Conservation (phyloP, 2,797 vertebrate species). For the Mycteria americana region DNA sequence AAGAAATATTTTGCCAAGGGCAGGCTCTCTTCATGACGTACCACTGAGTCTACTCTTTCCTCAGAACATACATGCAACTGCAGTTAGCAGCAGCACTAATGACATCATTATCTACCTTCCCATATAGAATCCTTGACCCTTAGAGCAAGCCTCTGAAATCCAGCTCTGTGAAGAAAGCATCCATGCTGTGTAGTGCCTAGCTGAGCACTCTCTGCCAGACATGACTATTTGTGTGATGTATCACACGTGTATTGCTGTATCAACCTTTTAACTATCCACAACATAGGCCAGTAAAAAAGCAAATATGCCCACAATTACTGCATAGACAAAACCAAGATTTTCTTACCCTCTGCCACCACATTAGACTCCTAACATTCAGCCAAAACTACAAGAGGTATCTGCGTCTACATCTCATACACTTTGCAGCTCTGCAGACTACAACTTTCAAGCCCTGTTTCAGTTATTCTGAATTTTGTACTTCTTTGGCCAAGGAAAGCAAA, state of each 20-base stretch:
- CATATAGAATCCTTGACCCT: neutral
- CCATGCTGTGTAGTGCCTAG: neutral
- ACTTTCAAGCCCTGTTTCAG: neutral
- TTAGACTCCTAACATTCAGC: neutral
- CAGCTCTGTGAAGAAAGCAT: neutral
- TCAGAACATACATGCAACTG: accelerated
- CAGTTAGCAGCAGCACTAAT: neutral
- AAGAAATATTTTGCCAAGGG: neutral
- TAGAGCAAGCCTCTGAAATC: neutral
- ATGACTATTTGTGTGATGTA: neutral
- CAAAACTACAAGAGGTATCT: neutral
- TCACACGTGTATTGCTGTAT: neutral
- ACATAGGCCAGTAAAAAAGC: neutral
- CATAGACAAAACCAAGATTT: neutral
- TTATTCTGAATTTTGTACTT: neutral
- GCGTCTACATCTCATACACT: neutral
- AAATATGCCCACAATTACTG: neutral
- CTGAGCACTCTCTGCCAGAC: neutral
- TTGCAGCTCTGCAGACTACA: neutral
- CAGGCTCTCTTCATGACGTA: neutral
- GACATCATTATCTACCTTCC: neutral
- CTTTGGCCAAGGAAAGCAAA: neutral
- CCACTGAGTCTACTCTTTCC: neutral
- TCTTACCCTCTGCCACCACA: neutral
- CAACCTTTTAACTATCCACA: neutral